These are phyloP conservation scores for Sebastes variabilis DNA, from an alignment of 2,797 vertebrate genomes.

Conservation along the genomic window DNA sequence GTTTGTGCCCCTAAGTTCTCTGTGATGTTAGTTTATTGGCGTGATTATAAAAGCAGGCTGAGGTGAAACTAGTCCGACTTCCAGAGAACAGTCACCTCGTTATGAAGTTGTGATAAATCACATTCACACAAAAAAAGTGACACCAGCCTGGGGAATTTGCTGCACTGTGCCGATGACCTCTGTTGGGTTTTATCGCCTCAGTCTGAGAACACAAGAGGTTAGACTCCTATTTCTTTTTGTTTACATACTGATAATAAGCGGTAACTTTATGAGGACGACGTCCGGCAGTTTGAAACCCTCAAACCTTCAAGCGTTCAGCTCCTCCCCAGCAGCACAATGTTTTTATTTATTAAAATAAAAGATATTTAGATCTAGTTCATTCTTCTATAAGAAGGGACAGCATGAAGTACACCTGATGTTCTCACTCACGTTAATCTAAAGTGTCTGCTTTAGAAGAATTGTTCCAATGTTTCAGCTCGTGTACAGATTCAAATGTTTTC, in stretches of 20 bases:
- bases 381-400: not conserved
- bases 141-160: conserved; percentile 9
- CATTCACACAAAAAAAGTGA: not conserved
- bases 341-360: not conserved
- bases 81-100: not conserved
- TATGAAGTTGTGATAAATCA: not conserved
- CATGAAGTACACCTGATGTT: not conserved
- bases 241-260: not conserved
- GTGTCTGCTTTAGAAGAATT: not conserved
- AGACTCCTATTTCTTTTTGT: not conserved
- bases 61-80: not conserved
- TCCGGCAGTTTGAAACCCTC: not conserved
- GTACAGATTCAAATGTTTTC: not conserved
- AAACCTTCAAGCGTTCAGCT: not conserved
- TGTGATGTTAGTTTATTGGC: not conserved
- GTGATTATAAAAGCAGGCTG: not conserved
- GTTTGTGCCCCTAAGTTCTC: not conserved
- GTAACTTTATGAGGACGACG: not conserved
- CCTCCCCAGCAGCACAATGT: not conserved
- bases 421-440: not conserved
- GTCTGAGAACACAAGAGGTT: not conserved
- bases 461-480: not conserved
- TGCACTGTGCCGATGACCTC: not conserved
- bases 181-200: not conserved
- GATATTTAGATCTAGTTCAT: not conserved